Evolutionary conservation across 2,113 vertebrate species (phyloP).

Genomic region (Galeopterus variegatus): DNA sequence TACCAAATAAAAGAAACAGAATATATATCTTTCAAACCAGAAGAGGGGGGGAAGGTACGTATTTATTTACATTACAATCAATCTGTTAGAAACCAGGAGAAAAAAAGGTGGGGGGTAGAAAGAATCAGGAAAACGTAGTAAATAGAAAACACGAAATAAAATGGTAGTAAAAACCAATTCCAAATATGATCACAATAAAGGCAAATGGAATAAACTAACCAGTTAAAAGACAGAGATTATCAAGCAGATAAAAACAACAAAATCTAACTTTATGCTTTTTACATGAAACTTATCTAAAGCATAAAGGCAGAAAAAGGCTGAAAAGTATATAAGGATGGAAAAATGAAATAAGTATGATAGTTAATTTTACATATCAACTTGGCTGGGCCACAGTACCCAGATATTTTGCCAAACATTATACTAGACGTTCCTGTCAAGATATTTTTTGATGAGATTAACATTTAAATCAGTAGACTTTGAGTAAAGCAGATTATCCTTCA

Average conservation of each 20-base stretch:
- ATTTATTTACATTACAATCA: not conserved
- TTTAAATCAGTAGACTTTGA: too few species aligned
- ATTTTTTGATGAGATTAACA: too few species aligned
- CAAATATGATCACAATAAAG: not conserved
- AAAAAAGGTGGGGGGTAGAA: not conserved
- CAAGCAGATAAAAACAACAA: not conserved
- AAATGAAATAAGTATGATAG: not conserved
- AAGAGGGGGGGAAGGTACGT: not conserved
- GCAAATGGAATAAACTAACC: not conserved
- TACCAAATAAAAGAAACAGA: not conserved
- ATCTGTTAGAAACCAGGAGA: not conserved
- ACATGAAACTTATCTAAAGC: not conserved
- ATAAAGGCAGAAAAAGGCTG: not conserved
- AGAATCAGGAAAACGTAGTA: not conserved
- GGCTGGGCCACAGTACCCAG: not conserved
- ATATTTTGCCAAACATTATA: not conserved
- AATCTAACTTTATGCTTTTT: not conserved
- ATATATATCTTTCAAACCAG: not conserved
- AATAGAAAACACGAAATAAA: not conserved
- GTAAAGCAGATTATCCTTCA: too few species aligned
- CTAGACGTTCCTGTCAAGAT: not conserved
- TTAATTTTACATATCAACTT: not conserved
- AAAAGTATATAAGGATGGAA: not conserved
- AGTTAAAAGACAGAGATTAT: not conserved
- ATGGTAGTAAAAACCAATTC: not conserved